Percentiles rank a stretch among this genome's conserved stretches.
phyloP scores from a whole-genome alignment of 2,888 invertebrate genomes.

The Tuta absoluta region DNA sequence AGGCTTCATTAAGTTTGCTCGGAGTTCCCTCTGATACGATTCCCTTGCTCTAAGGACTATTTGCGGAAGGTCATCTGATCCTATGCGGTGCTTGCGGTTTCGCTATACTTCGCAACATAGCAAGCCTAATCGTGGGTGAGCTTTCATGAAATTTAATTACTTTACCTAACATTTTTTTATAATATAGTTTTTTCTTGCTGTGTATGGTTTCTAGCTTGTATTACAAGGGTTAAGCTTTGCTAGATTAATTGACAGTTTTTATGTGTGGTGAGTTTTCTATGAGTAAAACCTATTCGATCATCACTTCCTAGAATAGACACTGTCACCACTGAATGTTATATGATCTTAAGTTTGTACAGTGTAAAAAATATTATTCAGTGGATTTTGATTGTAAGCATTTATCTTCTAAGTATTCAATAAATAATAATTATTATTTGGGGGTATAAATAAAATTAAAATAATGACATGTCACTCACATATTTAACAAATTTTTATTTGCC shows the following conservation, averaged over 20 bases:
- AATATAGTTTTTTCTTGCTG: conserved; percentile 25
- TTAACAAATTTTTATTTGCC: too few relatives aligned
- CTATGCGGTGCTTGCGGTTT: conserved; percentile 42
- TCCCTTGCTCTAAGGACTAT: conserved; percentile 30
- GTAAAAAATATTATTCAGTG: too few relatives aligned
- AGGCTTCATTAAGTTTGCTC: too few relatives aligned
- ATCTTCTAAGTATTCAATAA: too few relatives aligned
- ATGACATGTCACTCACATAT: too few relatives aligned
- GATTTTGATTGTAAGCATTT: too few relatives aligned
- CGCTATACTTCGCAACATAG: not conserved
- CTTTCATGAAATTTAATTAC: conserved; percentile 43
- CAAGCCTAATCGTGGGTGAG: conserved; percentile 39
- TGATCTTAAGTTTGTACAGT: too few relatives aligned
- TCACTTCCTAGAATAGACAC: not conserved
- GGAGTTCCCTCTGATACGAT: too few relatives aligned
- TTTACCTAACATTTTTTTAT: conserved; percentile 19
- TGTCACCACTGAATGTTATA: not conserved
- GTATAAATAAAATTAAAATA: too few relatives aligned
- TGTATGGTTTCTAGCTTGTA: conserved; percentile 27
- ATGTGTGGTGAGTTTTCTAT: not conserved
- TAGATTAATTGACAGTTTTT: not conserved
- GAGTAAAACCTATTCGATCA: not conserved
- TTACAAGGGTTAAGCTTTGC: conserved; percentile 18
- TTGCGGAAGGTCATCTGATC: conserved; percentile 67
- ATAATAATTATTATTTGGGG: too few relatives aligned